These are phyloP conservation scores for Rhinogobius similis DNA, from an alignment of 2,113 vertebrate genomes.

Conservation along the genomic window DNA sequence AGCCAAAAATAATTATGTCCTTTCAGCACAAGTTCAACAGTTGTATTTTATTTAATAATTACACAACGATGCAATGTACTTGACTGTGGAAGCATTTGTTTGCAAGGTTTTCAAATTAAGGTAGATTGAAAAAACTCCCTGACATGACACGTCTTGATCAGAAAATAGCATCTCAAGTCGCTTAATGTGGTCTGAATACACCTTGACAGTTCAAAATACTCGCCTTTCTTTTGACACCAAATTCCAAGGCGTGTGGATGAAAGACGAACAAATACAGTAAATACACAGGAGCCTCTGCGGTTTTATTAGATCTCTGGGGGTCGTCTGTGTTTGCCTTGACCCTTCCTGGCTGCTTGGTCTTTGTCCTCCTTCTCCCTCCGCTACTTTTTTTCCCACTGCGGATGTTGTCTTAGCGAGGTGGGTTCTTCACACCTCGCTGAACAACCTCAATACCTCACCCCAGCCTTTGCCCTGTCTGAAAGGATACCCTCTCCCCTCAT, in stretches of 20 bases:
- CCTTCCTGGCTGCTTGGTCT: constrained; percentile 28
- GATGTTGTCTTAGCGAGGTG: constrained; percentile 64
- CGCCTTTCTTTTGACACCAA: not conserved
- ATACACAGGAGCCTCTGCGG: constrained; percentile 7
- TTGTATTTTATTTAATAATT: too few species aligned
- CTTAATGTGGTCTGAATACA: too few species aligned
- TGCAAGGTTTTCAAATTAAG: too few species aligned
- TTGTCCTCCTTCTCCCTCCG: constrained; percentile 40
- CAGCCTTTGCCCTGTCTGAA: constrained; percentile 71
- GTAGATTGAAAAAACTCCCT: too few species aligned
- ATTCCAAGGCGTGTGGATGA: not conserved
- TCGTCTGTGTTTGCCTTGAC: constrained; percentile 41
- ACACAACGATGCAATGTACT: too few species aligned
- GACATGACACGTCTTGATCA: too few species aligned
- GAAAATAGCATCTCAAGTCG: too few species aligned
- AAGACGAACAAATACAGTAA: constrained; percentile 20
- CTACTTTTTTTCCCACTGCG: constrained; percentile 39
- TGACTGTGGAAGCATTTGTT: too few species aligned
- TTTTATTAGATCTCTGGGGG: constrained; percentile 14
- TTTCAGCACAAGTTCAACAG: too few species aligned
- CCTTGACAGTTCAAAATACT: too few species aligned
- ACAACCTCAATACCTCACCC: constrained; percentile 63
- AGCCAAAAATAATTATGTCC: too few species aligned
- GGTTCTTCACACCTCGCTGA: constrained; percentile 72
- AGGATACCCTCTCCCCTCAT: constrained; percentile 65